Percentiles rank a stretch among this genome's conserved stretches.
phyloP scores from a whole-genome alignment of 2,113 vertebrate species.

The Otolemur garnettii region DNA sequence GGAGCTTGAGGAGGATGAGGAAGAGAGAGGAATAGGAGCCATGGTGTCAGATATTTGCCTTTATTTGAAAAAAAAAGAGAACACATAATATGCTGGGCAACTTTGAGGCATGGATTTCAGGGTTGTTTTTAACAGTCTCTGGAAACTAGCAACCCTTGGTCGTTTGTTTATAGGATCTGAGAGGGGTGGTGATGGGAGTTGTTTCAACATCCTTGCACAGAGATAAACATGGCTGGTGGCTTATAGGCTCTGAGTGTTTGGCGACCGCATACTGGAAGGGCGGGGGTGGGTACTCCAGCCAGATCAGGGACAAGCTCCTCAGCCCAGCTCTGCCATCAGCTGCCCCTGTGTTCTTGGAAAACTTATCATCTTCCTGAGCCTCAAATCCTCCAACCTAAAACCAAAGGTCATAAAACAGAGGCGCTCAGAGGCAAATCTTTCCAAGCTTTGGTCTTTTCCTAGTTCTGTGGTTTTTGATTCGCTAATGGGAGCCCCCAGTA shows the following conservation, averaged over 20 bases:
- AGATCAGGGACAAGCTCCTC: background rate
- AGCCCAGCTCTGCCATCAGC: background rate
- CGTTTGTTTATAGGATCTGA: slow-evolving; percentile 47
- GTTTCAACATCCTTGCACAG: slow-evolving; percentile 1
- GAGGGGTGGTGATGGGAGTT: background rate
- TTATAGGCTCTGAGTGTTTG: background rate
- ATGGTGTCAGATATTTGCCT: background rate
- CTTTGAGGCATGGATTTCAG: background rate
- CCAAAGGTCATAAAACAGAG: background rate
- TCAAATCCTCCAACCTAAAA: background rate
- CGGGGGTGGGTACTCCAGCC: background rate
- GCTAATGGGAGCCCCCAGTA: background rate
- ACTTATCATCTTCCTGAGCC: background rate
- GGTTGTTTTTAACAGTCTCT: background rate
- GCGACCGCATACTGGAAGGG: background rate
- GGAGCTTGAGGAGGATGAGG: background rate
- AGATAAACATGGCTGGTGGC: slow-evolving; percentile 38
- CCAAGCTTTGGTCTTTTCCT: background rate
- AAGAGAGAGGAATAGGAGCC: background rate
- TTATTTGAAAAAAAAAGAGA: background rate
- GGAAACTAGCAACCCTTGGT: slow-evolving; percentile 22
- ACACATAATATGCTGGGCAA: background rate
- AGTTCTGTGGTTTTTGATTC: background rate
- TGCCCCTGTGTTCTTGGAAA: background rate
- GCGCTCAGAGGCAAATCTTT: background rate